Percentiles rank a stretch among this genome's conserved stretches.
phyloP scores from a whole-genome alignment of 2,797 vertebrate genomes.

The Coregonus suidteri region DNA sequence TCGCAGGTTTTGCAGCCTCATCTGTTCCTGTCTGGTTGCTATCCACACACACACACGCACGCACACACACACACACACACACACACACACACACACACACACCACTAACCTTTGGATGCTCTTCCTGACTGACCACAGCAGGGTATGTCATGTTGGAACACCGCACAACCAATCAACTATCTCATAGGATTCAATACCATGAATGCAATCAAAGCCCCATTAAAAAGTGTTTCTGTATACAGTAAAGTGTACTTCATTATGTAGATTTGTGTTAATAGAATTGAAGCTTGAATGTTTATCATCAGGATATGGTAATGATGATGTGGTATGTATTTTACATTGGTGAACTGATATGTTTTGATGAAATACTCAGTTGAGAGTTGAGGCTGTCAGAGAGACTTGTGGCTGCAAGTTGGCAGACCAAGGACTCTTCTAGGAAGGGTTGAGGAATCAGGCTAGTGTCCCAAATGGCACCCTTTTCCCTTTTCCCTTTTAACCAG shows the following conservation, averaged over 20 bases:
- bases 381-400: background rate
- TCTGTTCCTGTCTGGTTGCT: no score
- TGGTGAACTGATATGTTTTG: background rate
- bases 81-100: no score
- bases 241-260: background rate
- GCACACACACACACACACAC: no score
- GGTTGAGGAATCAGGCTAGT: background rate
- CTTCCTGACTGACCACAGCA: constrained; percentile 1
- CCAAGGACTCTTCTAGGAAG: background rate
- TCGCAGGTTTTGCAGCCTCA: no score
- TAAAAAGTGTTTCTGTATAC: no score
- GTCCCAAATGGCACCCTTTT: background rate
- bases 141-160: background rate
- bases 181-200: no score
- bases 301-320: background rate
- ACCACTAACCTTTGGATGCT: no score
- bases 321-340: background rate
- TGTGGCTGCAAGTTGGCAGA: background rate
- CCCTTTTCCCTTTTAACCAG: background rate
- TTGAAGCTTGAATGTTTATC: background rate
- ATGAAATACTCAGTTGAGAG: background rate
- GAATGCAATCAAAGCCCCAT: no score
- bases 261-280: background rate
- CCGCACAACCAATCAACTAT: no score
- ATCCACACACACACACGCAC: no score